Evolutionary conservation across 2,797 vertebrate genomes (phyloP).

Genomic region (Gymnodraco acuticeps): DNA sequence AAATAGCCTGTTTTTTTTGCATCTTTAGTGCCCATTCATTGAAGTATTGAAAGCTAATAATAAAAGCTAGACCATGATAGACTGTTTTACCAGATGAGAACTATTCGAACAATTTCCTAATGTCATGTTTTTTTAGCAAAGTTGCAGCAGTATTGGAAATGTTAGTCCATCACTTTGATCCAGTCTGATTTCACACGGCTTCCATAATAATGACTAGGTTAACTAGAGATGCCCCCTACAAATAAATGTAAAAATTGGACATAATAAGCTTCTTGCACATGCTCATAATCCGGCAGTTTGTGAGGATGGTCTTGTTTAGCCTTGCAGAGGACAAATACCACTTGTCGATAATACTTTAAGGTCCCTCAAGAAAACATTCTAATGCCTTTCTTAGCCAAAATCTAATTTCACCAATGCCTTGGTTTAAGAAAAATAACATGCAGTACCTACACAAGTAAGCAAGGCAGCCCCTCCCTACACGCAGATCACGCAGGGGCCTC

Average conservation of each 20-base stretch:
- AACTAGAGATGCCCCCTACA: no score
- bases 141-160: not conserved
- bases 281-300: no score
- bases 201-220: no score
- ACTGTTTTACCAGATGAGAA: slow-evolving; percentile 8
- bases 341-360: not conserved
- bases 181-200: not conserved
- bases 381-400: not conserved
- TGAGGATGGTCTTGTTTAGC: no score
- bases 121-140: not conserved
- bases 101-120: not conserved
- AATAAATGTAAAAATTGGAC: no score
- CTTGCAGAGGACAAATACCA: not conserved
- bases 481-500: no score
- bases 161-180: not conserved
- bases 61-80: not conserved
- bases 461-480: no score
- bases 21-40: slow-evolving; percentile 11
- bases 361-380: not conserved
- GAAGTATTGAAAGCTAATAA: not conserved
- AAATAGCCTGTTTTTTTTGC: slow-evolving; percentile 1
- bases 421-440: not conserved
- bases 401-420: not conserved
- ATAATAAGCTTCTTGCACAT: no score
- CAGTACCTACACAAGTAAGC: not conserved